A percentile compares a stretch with the other conserved stretches of the same genome.
These are phyloP conservation scores for Hermaeophaga mercurialis DNA, from an alignment of 2,888 invertebrate species.

Conservation along the genomic window DNA sequence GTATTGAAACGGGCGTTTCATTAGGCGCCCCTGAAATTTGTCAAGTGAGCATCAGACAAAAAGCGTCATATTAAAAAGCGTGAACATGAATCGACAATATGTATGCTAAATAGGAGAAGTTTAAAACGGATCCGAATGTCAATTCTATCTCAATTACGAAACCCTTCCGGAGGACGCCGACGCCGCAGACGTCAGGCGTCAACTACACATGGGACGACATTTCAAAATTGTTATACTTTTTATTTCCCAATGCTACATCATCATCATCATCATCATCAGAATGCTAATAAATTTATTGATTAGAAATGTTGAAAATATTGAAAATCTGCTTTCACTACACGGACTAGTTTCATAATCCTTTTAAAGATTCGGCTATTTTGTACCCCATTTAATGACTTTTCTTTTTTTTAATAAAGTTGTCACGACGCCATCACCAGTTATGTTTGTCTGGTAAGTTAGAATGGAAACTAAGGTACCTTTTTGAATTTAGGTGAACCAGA, in stretches of 20 bases:
- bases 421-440: too few species aligned
- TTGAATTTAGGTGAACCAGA: too few species aligned
- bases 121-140: slow-evolving; percentile 45
- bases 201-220: slow-evolving; percentile 11
- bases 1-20: slow-evolving; percentile 29
- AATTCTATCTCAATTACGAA: slow-evolving; percentile 56
- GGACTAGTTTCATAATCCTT: too few species aligned
- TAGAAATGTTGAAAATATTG: too few species aligned
- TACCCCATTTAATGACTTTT: too few species aligned
- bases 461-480: too few species aligned
- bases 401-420: too few species aligned
- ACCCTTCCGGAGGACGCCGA: slow-evolving; percentile 54
- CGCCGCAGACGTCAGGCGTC: slow-evolving; percentile 9
- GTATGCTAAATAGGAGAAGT: slow-evolving; percentile 56
- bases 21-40: slow-evolving; percentile 37
- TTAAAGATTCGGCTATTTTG: too few species aligned
- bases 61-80: slow-evolving; percentile 51
- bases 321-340: too few species aligned
- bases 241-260: slow-evolving; percentile 33
- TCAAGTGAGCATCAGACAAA: slow-evolving; percentile 40
- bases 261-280: too few species aligned
- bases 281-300: too few species aligned
- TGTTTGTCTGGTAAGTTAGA: too few species aligned
- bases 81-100: slow-evolving; percentile 55
- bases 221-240: slow-evolving; percentile 47